These are phyloP conservation scores for Eunapius fragilis DNA, from an alignment of 37 sponge, comb jelly and placozoan genomes.

Conservation along the genomic window DNA sequence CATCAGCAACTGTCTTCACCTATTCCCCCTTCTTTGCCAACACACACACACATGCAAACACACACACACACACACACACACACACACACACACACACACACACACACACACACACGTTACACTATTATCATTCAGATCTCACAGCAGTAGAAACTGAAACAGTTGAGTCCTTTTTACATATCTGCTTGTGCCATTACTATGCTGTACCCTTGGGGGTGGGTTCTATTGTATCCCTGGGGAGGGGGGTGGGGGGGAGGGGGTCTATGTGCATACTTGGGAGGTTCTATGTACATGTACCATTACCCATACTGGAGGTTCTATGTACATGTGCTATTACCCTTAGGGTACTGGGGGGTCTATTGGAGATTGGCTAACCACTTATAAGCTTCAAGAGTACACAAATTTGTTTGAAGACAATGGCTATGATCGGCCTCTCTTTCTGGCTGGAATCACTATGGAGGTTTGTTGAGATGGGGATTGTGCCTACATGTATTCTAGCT, in stretches of 20 bases:
- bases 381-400: slow-evolving; percentile 77
- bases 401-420: slow-evolving; percentile 58
- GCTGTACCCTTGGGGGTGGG: too few species aligned
- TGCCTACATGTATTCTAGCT: slow-evolving; percentile 1
- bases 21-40: neutral
- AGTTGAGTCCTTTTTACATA: too few species aligned
- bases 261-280: too few species aligned
- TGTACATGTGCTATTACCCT: neutral
- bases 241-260: too few species aligned
- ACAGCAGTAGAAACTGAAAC: too few species aligned
- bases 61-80: neutral
- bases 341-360: slow-evolving; percentile 41
- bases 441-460: slow-evolving; percentile 66
- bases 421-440: slow-evolving; percentile 75
- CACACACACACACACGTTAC: too few species aligned
- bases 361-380: slow-evolving; percentile 63
- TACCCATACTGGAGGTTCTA: too few species aligned
- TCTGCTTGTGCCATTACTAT: too few species aligned
- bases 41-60: neutral
- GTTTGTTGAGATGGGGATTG: neutral
- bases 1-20: neutral
- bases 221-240: too few species aligned
- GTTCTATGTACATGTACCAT: too few species aligned
- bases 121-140: too few species aligned
- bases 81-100: neutral